Base-by-base conservation (phyloP, 1,140 invertebrate species). In the Drosophila pruinosa region DNA sequence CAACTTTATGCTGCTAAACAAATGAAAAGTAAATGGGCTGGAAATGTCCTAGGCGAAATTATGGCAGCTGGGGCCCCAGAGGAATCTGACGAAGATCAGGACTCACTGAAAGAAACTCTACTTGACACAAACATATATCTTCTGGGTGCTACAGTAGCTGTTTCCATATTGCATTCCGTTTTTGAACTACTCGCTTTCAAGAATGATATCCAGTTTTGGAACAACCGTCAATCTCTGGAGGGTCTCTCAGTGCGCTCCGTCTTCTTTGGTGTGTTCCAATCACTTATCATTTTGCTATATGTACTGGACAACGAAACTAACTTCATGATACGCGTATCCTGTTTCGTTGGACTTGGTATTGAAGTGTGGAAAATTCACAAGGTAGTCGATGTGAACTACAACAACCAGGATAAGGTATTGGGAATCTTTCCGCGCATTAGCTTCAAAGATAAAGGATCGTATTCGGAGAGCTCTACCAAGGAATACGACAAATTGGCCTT, bases 121-220 rank as follows among this genome's bases (percentile, higher is more conserved):
- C 92, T 99, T 12, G 99, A 99, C 86, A 99, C 99, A 1, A 99
- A 98, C 91, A 97, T 98, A 0, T 98, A 99, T 91, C 93, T 99
- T 17, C 92, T 99, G 10, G 98, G 93, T 26, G 90, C 99, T 34
- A 99, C 99, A 8, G 95, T 99, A 57, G 93, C 95, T 61, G 96
- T 99, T 0, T 99, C 99, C 2, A 94, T 99, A 26, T 92, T 99
- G 2, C 99, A 99, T 92, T 99, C 97, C 75, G 94, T 99, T 43
- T 99, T 99, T 93, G 99, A 99, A 92, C 95, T 99, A 79, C 93
- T 99, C 24, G 99, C 99, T 52, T 99, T 99, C 92, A 99, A 99
- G 93, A 99, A 99, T 93, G 98, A 99, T 92, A 99, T 99, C 89
- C 99, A 99, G 92, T 99, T 99, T 91, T 99, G 99, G 99, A 98